Conservation (phyloP, 1,140 invertebrate genomes). For the Anthonomus grandis region DNA sequence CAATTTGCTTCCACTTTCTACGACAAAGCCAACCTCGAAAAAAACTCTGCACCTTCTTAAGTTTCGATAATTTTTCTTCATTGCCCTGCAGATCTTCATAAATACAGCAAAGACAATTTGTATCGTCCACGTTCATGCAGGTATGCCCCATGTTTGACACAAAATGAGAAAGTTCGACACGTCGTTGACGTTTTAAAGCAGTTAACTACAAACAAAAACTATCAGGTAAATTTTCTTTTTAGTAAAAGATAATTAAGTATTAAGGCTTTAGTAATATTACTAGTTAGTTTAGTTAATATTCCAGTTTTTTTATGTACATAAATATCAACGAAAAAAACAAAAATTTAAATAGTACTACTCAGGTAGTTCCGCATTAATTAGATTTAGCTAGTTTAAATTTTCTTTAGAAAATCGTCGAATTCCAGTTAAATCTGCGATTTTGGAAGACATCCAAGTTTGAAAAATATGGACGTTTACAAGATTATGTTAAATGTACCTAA, state of each 20-base stretch:
- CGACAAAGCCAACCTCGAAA: slow-evolving; percentile 92
- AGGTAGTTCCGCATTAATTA: background rate
- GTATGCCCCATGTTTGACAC: slow-evolving; percentile 13
- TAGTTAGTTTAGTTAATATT: background rate
- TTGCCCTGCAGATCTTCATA: slow-evolving; percentile 18
- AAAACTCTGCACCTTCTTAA: slow-evolving; percentile 94
- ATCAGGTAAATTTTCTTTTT: no score
- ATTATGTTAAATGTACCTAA: no score
- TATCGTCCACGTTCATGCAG: slow-evolving; percentile 16
- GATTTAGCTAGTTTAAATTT: no score
- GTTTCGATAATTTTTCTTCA: slow-evolving; percentile 67
- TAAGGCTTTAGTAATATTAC: no score
- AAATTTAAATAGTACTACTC: no score
- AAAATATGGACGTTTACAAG: no score
- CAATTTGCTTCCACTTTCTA: slow-evolving; percentile 93
- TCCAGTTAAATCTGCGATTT: no score
- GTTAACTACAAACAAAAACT: slow-evolving; percentile 7
- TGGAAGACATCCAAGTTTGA: no score
- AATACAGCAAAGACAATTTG: slow-evolving; percentile 14
- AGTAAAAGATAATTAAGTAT: no score
- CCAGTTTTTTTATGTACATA: background rate
- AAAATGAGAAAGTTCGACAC: slow-evolving; percentile 10
- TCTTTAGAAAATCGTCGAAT: no score
- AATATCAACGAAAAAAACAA: background rate
- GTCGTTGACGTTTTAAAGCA: slow-evolving; percentile 10